Percentiles rank a stretch among this genome's conserved stretches.
Conservation (phyloP, 2,888 invertebrate species). For the Silvanus unidentatus region DNA sequence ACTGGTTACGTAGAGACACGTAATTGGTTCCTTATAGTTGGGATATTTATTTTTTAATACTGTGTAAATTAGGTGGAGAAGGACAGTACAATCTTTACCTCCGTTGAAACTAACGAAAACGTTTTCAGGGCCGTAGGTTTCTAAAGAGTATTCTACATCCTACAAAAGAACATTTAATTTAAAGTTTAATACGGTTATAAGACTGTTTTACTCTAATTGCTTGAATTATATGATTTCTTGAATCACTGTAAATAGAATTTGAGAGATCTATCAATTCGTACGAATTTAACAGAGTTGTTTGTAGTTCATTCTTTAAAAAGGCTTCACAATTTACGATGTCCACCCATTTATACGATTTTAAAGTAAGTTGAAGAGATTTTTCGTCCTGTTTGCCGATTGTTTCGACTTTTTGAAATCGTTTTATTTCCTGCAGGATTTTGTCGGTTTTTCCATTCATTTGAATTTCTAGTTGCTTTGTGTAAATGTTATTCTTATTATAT, state of each 20-base stretch:
- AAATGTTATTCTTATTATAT: conserved; percentile 1
- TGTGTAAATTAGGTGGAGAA: conserved; percentile 66
- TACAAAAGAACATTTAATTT: conserved; percentile 39
- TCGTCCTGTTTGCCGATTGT: neutral
- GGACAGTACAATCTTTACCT: conserved; percentile 95
- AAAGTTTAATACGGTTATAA: neutral
- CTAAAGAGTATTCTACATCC: conserved; percentile 58
- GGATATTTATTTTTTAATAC: conserved; percentile 44
- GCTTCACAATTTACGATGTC: too few species aligned
- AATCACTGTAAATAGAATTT: too few species aligned
- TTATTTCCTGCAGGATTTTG: conserved; percentile 13
- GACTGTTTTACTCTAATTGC: conserved; percentile 21
- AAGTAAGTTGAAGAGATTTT: neutral
- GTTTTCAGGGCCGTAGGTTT: conserved; percentile 62
- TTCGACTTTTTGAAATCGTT: conserved; percentile 2
- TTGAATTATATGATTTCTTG: conserved; percentile 15
- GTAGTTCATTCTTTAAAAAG: neutral
- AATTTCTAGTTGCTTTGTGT: neutral
- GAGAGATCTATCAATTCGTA: conserved; percentile 3
- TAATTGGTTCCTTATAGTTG: conserved; percentile 41
- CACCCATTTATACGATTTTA: neutral
- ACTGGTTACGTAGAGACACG: conserved; percentile 76
- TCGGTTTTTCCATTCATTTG: conserved; percentile 21
- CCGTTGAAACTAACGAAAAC: conserved; percentile 94
- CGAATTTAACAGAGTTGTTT: conserved; percentile 10